Base-by-base conservation (phyloP, 2,888 invertebrate genomes). In the Temnothorax ravouxi region DNA sequence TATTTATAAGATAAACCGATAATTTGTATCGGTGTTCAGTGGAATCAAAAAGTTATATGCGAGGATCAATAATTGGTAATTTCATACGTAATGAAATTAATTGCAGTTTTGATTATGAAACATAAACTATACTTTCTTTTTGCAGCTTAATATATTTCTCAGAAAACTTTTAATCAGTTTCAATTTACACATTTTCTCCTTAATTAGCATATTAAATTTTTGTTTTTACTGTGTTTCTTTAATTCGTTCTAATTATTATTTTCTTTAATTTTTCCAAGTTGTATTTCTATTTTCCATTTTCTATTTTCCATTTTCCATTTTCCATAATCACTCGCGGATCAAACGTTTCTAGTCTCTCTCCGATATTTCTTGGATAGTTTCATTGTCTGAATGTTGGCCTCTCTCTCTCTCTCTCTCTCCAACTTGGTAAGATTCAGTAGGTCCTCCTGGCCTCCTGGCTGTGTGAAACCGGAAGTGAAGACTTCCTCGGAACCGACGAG, bases 401-500 rank as follows among this genome's bases (percentile, higher is more conserved):
- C 18, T 25, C 1, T 66, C 41, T 66, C 64, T 66, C 29, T 29
- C 25, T 64, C 18, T 41, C 1, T 66, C 52, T 66, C 25, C 25
- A 52, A 76, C 41, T 76, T 41, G 2, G 76, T 76, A 52, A 50
- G 38, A 50, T 50, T 64, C 50, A 18, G 18, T 72, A 62, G 21
- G 13, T 41, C 44, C 44, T 75, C 21, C 62, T 75, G n/a, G n/a
- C n/a, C n/a, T n/a, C n/a, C n/a, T n/a, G 34, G 13, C 25, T 77
- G 25, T 52, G 66, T 52, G 66, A 64, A 52, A n/a, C 52, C 52
- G 41, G 18, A 77, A 54, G 13, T 25, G 38, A 41, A 64, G 41
- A 25, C 13, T 66, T 52, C 15, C 29, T 66, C 41, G 76, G 52
- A 66, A 50, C 8, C 64, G n/a, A 50, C 21, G 47, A 76, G 50